phyloP scores from a whole-genome alignment of 2,113 vertebrate genomes.

The Tragelaphus buxtoni region DNA sequence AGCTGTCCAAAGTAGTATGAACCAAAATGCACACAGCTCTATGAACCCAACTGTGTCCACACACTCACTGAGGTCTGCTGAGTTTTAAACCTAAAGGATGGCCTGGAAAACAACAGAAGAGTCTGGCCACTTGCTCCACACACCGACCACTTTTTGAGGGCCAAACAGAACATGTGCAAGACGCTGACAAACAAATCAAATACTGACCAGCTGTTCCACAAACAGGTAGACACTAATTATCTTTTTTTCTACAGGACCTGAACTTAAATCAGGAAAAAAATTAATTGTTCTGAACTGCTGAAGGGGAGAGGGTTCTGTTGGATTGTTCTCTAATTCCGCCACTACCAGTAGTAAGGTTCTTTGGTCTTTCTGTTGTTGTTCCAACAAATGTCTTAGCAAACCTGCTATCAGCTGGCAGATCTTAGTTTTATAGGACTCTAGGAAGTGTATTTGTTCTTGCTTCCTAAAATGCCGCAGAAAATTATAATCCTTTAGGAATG shows the following conservation, averaged over 20 bases:
- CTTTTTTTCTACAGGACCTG: neutral
- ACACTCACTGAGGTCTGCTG: neutral
- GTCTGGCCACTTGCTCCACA: neutral
- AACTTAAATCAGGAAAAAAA: neutral
- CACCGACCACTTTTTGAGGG: neutral
- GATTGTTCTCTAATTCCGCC: neutral
- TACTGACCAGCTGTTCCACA: neutral
- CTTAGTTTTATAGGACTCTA: neutral
- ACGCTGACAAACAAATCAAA: neutral
- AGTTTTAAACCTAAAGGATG: neutral
- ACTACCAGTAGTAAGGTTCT: neutral
- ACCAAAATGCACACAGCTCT: neutral
- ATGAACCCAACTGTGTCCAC: neutral
- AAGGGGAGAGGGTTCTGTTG: neutral
- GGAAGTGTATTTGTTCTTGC: neutral
- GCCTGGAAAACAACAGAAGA: neutral
- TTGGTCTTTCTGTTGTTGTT: neutral
- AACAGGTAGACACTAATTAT: neutral
- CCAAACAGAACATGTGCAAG: neutral
- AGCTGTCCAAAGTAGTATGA: neutral
- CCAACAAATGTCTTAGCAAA: neutral
- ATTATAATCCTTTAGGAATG: neutral
- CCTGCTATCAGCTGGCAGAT: neutral
- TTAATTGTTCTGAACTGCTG: neutral
- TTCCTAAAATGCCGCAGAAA: neutral